Evolutionary conservation across 1,140 invertebrate species (phyloP), one percentile per base, ranked within the genome.

Genomic region (Apis florea): DNA sequence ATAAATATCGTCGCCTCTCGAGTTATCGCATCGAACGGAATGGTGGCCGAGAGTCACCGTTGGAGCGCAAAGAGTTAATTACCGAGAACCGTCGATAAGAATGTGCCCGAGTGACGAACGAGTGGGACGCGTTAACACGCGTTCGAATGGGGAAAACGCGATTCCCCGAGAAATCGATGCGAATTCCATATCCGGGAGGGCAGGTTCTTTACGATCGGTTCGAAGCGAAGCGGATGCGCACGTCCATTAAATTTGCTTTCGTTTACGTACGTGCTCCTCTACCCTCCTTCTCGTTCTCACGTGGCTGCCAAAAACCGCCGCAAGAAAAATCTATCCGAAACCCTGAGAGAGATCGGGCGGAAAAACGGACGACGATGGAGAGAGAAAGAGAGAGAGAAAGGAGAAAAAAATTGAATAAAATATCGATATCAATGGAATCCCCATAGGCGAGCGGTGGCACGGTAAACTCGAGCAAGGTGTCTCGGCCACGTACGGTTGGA

Each of bases 401-500:
- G 13, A 10, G 2, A 21, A 19, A 40, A 21, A 59, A 73, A 64
- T 6, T 26, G 71, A 73, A 47, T 51, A 73, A 74, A 74, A 66
- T 54, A 64, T 10, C 24, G 59, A 61, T 58, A 81, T 75, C 24
- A 40, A 68, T 21, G n/a, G 54, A 24, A 58, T 58, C 26, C 71
- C 53, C 6, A 54, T 17, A 31, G 70, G 72, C 31, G 31, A 72
- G 61, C 70, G 70, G 19, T 47, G 21, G 53, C 71, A 17, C 4
- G 26, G 21, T 61, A 74, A 75, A 76, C 66, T 76, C 31, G 49
- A 26, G 66, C 24, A 49, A 70, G 73, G 51, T 31, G 59, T 70
- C 85, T 59, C 78, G 26, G 58, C 82, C 77, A 87, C 82, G 82
- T 84, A 83, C 76, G 58, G 40, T 64, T 59, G 56, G n/a, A 51